Base-by-base conservation (phyloP, 2,888 invertebrate species). In the Acleris holmiana region DNA sequence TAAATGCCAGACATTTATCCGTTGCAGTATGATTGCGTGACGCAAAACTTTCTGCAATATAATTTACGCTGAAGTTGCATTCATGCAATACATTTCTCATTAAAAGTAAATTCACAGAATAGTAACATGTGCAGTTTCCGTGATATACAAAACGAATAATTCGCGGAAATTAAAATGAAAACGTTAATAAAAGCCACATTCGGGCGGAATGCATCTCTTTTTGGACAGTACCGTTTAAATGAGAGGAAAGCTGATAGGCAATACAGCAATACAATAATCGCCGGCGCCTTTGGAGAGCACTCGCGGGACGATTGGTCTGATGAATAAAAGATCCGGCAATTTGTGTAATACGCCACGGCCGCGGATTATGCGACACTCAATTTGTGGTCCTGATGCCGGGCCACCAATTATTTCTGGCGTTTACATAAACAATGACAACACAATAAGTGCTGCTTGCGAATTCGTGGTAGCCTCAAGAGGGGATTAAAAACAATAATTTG, bases 291-390 rank as follows among this genome's bases (percentile, higher is more conserved):
- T 83, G 77, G 83, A 89, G 83, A 81, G 80, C 84, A 83, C 88
- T 89, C 80, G 70, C 76, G 85, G 85, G 85, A 84, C 88, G 91
- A 91, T 90, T 89, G 90, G 88, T 84, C 76, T 77, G 78, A 86
- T 91, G 91, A 91, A 91, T 91, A 90, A 91, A 91, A 91, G 83
- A 91, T 91, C 70, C 75, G 82, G 81, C 90, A 91, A 91, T 91
- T 91, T 91, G 89, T 87, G 83, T 83, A 85, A 87, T 83, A 82
- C 74, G 72, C 82, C 75, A 80, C 71, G 76, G 76, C 77, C 79
- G 77, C 79, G 78, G 80, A 88, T 89, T 89, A 89, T 86, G 81
- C 88, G 81, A 79, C 77, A 79, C 83, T 84, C 85, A 86, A 88
- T 86, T 87, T 77, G 60, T 29, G 65, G 48, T 44, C 50, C 58